These are phyloP conservation scores for Drosophila murphyi DNA, from an alignment of 1,140 invertebrate genomes.

Conservation along the genomic window DNA sequence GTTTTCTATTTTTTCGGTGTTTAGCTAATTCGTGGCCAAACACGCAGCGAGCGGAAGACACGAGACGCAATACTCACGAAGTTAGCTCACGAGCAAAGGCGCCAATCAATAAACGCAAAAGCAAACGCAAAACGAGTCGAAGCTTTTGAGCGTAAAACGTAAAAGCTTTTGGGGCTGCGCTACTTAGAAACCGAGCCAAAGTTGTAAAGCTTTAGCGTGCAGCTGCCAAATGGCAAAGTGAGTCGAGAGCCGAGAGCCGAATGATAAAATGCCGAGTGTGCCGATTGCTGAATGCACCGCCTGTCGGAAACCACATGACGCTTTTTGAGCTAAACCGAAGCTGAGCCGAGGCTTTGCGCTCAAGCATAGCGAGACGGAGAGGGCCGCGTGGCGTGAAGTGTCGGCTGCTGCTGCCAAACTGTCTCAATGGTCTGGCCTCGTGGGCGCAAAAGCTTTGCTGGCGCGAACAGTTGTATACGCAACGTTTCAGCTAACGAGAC, in stretches of 20 bases:
- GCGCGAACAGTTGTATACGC: constrained; percentile 82
- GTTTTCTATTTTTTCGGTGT: constrained; percentile 23
- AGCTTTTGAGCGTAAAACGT: constrained; percentile 76
- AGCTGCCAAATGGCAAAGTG: constrained; percentile 7
- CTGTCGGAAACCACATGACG: constrained; percentile 63
- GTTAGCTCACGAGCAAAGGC: constrained; percentile 21
- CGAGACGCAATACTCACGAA: constrained; percentile 15
- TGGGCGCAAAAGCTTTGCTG: constrained; percentile 75
- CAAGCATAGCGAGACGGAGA: constrained; percentile 40
- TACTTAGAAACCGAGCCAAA: constrained; percentile 39
- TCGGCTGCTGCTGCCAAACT: constrained; percentile 50
- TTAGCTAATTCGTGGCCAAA: constrained; percentile 34
- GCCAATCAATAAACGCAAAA: constrained; percentile 61
- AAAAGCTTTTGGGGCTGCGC: constrained; percentile 55
- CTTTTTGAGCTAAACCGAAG: constrained; percentile 52
- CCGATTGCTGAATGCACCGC: constrained; percentile 19
- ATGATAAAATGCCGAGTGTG: constrained; percentile 1
- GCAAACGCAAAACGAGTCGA: constrained; percentile 18
- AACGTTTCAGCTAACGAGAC: constrained; percentile 79
- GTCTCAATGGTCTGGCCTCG: constrained; percentile 67
- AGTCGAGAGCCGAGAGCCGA: not conserved
- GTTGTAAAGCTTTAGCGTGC: constrained; percentile 53
- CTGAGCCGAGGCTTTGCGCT: constrained; percentile 44
- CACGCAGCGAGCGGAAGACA: not conserved
- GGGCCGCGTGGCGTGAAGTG: not conserved